These are phyloP conservation scores for Upupa epops DNA, from an alignment of 2,113 vertebrate species.

Conservation along the genomic window DNA sequence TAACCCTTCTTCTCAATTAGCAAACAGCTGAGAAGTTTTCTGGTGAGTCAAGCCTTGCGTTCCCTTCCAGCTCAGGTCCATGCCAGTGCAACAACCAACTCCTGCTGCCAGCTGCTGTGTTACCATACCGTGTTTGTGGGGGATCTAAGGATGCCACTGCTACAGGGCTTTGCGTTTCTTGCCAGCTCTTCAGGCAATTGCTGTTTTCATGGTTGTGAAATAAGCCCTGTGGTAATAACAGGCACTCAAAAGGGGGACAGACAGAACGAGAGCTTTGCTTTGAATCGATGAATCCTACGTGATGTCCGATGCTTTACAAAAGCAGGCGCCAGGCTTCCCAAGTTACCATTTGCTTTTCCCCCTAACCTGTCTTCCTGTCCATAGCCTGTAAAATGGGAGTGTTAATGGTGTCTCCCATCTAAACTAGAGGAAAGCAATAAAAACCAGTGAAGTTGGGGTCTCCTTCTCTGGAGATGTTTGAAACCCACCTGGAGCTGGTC, in stretches of 20 bases:
- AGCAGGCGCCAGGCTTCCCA: neutral
- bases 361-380: neutral
- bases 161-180: neutral
- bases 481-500: no score
- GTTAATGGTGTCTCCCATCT: neutral
- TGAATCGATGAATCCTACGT: neutral
- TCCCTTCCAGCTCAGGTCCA: neutral
- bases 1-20: neutral
- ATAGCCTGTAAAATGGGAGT: neutral
- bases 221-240: neutral
- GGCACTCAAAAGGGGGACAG: neutral
- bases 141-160: neutral
- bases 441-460: neutral
- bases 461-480: no score
- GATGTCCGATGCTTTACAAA: neutral
- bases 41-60: neutral
- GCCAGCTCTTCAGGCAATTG: neutral
- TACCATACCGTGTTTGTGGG: neutral
- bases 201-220: neutral
- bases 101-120: neutral
- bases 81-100: accelerated
- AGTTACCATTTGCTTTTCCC: neutral
- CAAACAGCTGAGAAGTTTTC: neutral
- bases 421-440: neutral
- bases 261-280: neutral